Percentiles rank a stretch among this genome's conserved stretches.
Evolutionary conservation across 2,113 vertebrate species (phyloP).

Genomic region (Noturus placidus): DNA sequence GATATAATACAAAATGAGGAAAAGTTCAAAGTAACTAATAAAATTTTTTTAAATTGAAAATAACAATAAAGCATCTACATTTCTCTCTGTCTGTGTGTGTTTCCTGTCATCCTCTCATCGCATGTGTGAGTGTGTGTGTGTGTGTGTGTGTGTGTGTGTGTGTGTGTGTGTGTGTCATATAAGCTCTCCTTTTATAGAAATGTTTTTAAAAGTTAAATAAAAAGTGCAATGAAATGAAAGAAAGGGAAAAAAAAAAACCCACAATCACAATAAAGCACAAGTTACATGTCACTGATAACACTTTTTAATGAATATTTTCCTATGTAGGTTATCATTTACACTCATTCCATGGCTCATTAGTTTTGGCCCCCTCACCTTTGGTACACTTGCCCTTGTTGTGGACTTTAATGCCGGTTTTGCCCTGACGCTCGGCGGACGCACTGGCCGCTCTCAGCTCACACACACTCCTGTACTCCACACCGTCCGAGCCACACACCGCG

Average conservation of each 20-base stretch:
- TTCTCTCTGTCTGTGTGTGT: no score
- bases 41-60: no score
- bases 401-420: slow-evolving; percentile 69
- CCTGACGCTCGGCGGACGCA: slow-evolving; percentile 68
- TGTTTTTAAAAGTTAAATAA: neutral
- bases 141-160: no score
- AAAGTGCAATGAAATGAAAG: no score
- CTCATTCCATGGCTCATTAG: neutral
- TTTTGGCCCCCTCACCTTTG: slow-evolving; percentile 73
- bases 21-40: neutral
- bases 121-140: no score
- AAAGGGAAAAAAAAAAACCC: neutral
- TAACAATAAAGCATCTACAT: no score
- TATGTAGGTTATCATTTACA: neutral
- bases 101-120: no score
- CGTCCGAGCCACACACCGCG: slow-evolving; percentile 86
- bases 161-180: no score
- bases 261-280: neutral
- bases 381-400: slow-evolving; percentile 85
- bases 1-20: no score
- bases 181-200: no score
- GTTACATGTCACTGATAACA: no score
- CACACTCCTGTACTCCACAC: slow-evolving; percentile 75
- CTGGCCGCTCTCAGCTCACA: slow-evolving; percentile 83
- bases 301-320: no score